These are phyloP conservation scores for Spilosoma lubricipeda DNA, from an alignment of 2,888 invertebrate species.

Conservation along the genomic window DNA sequence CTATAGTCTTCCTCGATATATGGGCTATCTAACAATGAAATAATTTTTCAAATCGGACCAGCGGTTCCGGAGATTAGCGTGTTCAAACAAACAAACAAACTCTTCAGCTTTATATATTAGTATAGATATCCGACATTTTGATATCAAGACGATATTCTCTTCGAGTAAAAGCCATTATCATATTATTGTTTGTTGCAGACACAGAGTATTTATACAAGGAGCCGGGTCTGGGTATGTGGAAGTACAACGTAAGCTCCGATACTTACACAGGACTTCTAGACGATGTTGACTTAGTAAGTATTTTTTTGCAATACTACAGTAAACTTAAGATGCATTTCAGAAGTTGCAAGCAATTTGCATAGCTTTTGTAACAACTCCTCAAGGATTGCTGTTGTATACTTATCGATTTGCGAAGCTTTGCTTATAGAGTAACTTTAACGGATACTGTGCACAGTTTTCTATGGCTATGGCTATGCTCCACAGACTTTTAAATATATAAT, in stretches of 20 bases:
- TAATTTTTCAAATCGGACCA: no score
- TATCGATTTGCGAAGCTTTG: background rate
- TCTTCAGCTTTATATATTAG: no score
- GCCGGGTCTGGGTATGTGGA: slow-evolving; percentile 63
- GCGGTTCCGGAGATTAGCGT: no score
- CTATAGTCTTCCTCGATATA: no score
- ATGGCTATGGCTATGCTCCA: background rate
- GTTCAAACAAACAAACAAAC: no score
- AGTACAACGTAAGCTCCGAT: slow-evolving; percentile 65
- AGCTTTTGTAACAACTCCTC: background rate
- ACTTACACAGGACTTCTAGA: slow-evolving; percentile 60
- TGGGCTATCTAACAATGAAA: no score
- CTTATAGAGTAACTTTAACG: background rate
- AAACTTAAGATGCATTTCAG: slow-evolving; percentile 1
- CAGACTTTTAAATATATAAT: background rate
- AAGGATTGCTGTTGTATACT: background rate
- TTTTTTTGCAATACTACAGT: slow-evolving; percentile 8
- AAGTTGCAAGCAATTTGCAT: slow-evolving; percentile 9
- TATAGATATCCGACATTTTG: no score
- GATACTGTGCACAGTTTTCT: background rate
- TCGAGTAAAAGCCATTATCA: background rate
- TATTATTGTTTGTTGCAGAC: slow-evolving; percentile 60
- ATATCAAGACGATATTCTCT: background rate
- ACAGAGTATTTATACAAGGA: slow-evolving; percentile 71
- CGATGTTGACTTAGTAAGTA: slow-evolving; percentile 70